Percentiles rank a stretch among this genome's conserved stretches.
Conservation (phyloP, 2,888 invertebrate species). For the Abrostola triplasia region DNA sequence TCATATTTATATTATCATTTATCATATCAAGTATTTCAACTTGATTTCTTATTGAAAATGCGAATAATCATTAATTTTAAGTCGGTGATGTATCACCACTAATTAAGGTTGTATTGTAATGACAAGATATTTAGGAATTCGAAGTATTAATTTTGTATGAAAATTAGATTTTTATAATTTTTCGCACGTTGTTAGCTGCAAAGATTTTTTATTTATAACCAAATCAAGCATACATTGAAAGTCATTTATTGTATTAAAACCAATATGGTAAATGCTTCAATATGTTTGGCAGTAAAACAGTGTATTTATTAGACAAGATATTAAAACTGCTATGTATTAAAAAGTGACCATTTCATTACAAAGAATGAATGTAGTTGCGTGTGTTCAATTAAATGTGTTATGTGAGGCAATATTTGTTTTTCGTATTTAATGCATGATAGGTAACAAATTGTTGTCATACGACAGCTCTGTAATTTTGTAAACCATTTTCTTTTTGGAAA, state of each 20-base stretch:
- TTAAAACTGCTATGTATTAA: slow-evolving; percentile 20
- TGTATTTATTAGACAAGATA: slow-evolving; percentile 36
- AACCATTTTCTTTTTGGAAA: slow-evolving; percentile 76
- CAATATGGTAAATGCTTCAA: neutral
- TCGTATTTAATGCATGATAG: slow-evolving; percentile 58
- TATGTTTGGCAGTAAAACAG: slow-evolving; percentile 46
- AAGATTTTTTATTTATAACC: no score
- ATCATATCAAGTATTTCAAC: neutral
- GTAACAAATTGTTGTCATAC: slow-evolving; percentile 71
- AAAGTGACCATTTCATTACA: slow-evolving; percentile 24
- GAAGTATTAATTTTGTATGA: slow-evolving; percentile 5
- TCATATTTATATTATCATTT: no score
- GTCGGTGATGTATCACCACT: slow-evolving; percentile 19
- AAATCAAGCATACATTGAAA: no score
- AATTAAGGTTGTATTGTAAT: slow-evolving; percentile 42
- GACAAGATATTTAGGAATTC: slow-evolving; percentile 18
- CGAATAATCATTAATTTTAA: slow-evolving; percentile 21
- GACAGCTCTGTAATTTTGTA: slow-evolving; percentile 75
- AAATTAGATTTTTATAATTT: slow-evolving; percentile 5
- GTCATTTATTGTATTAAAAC: no score
- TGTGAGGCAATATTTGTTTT: slow-evolving; percentile 60
- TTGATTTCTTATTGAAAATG: slow-evolving; percentile 29
- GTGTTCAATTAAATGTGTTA: slow-evolving; percentile 36
- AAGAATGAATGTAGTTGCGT: slow-evolving; percentile 41
- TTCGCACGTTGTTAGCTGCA: neutral